A percentile compares a stretch with the other conserved stretches of the same genome.
Evolutionary conservation across 2,113 vertebrate genomes (phyloP).

Genomic region (Anas platyrhynchos): DNA sequence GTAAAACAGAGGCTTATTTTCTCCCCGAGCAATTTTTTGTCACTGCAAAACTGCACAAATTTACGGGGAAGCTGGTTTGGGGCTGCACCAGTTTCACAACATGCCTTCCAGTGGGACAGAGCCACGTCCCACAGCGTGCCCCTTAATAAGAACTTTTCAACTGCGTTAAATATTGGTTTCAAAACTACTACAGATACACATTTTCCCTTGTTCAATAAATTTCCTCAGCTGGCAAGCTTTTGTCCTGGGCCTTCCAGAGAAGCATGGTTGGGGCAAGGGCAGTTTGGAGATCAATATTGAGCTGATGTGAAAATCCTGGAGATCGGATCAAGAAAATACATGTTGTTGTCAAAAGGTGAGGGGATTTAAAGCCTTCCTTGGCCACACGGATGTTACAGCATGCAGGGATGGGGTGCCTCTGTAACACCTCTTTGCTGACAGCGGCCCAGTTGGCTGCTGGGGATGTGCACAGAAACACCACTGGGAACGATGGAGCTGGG

Average conservation of each 20-base stretch:
- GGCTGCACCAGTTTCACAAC: not conserved
- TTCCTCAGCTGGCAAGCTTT: not conserved
- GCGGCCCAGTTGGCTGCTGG: not conserved
- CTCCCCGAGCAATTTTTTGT: rapidly evolving
- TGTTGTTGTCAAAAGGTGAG: not conserved
- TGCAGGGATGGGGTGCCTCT: not conserved
- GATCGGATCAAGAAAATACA: not conserved
- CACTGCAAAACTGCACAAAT: not conserved
- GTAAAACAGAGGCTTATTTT: not conserved
- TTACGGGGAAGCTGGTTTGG: not conserved
- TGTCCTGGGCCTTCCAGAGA: not conserved
- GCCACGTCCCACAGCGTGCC: rapidly evolving
- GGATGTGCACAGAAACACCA: not conserved
- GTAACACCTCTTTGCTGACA: not conserved
- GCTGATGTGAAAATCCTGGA: not conserved
- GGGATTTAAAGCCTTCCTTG: not conserved
- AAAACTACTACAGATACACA: no score
- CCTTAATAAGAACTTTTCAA: not conserved
- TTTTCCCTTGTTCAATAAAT: not conserved
- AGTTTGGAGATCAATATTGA: not conserved
- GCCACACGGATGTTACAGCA: rapidly evolving
- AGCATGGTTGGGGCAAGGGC: rapidly evolving
- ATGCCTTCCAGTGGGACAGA: rapidly evolving
- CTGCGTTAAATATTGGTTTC: not conserved
- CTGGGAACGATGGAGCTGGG: not conserved